These are phyloP conservation scores for Amphiprion ocellaris DNA, from an alignment of 2,113 vertebrate species.

Conservation along the genomic window DNA sequence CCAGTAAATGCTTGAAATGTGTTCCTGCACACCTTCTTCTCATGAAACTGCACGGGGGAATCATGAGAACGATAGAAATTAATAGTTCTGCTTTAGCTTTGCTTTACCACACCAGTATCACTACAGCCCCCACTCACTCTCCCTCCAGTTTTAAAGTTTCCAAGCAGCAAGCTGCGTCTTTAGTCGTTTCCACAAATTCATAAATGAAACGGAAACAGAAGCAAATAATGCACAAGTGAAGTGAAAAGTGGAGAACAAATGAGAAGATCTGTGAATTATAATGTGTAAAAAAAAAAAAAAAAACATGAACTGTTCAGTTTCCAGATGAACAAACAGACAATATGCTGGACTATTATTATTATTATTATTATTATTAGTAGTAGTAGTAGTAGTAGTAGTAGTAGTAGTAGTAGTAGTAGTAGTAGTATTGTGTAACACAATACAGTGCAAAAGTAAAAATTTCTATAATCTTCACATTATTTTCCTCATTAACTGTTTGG, in stretches of 20 bases:
- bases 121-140: constrained; percentile 24
- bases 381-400: no score
- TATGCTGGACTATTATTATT: neutral
- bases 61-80: constrained; percentile 72
- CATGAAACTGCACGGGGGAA: constrained; percentile 69
- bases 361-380: no score
- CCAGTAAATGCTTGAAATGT: constrained; percentile 83
- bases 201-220: constrained; percentile 45
- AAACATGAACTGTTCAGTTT: neutral
- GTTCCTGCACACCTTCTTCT: constrained; percentile 78
- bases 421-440: neutral
- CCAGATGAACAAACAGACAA: neutral
- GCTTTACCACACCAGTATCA: constrained; percentile 50
- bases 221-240: constrained; percentile 28
- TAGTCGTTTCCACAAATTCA: constrained; percentile 44
- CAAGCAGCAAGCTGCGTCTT: constrained; percentile 45
- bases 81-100: constrained; percentile 74
- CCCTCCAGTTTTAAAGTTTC: constrained; percentile 59
- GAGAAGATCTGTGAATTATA: constrained; percentile 3
- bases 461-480: neutral
- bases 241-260: neutral
- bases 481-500: neutral
- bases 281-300: neutral
- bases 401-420: no score
- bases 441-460: neutral